phyloP scores from a whole-genome alignment of 2,888 invertebrate species.

The Falcaria lacertinaria region DNA sequence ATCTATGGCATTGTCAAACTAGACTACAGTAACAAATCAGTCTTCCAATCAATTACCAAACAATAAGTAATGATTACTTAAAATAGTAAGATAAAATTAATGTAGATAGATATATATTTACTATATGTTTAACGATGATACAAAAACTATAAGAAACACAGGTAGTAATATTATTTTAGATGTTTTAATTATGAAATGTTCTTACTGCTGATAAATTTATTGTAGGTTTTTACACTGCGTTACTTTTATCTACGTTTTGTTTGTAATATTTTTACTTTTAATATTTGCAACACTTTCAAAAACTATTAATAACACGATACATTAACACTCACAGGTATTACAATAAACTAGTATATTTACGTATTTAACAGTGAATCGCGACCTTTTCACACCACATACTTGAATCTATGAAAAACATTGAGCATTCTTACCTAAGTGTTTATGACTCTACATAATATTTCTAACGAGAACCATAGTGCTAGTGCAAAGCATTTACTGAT shows the following conservation, averaged over 20 bases:
- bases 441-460: conserved; percentile 45
- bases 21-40: conserved; percentile 80
- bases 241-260: neutral
- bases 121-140: conserved; percentile 4
- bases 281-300: neutral
- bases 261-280: no score
- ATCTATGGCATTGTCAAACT: conserved; percentile 79
- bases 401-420: conserved; percentile 62
- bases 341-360: conserved; percentile 38
- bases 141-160: neutral
- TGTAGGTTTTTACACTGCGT: neutral
- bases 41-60: conserved; percentile 74
- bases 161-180: no score
- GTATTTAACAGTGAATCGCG: conserved; percentile 47
- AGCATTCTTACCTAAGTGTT: conserved; percentile 67
- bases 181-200: neutral
- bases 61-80: conserved; percentile 60
- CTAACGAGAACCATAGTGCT: conserved; percentile 65
- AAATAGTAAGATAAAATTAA: conserved; percentile 48
- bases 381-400: conserved; percentile 33
- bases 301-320: conserved; percentile 9
- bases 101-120: conserved; percentile 6
- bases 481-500: conserved; percentile 58
- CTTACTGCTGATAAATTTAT: neutral
- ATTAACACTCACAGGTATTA: conserved; percentile 18